Percentiles rank a stretch among this genome's conserved stretches.
These are phyloP conservation scores for Heterotis niloticus DNA, from an alignment of 2,113 vertebrate genomes.

Conservation along the genomic window DNA sequence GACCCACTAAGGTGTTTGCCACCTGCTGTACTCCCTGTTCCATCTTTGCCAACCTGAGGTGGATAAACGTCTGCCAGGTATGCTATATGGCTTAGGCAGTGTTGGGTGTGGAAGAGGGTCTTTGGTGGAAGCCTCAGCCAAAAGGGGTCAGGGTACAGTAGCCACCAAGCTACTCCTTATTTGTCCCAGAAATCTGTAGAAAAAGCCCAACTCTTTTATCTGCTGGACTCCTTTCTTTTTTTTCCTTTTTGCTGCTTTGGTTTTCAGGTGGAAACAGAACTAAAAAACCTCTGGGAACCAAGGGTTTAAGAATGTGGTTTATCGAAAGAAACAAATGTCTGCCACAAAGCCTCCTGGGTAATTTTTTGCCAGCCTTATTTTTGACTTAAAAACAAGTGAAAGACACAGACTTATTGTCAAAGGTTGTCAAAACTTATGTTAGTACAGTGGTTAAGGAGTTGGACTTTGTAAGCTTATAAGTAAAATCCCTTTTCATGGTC, in stretches of 20 bases:
- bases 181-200: slow-evolving; percentile 6
- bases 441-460: not conserved
- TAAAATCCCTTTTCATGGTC: not conserved
- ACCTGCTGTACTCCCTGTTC: not conserved
- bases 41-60: not conserved
- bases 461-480: not conserved
- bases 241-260: slow-evolving; percentile 5
- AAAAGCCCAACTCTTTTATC: not conserved
- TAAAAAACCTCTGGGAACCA: not conserved
- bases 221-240: not conserved
- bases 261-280: slow-evolving; percentile 12
- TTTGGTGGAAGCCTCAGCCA: not conserved
- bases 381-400: not conserved
- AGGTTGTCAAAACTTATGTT: not conserved
- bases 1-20: not conserved
- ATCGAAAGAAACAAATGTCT: not conserved
- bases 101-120: no score
- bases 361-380: not conserved
- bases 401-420: not conserved
- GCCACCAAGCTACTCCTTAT: no score
- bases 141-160: not conserved
- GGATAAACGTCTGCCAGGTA: slow-evolving; percentile 9
- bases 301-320: not conserved
- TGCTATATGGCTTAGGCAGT: no score
- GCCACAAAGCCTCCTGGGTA: slow-evolving; percentile 4